Conservation (phyloP, 1,140 invertebrate species). For the Parasteatoda tepidariorum region DNA sequence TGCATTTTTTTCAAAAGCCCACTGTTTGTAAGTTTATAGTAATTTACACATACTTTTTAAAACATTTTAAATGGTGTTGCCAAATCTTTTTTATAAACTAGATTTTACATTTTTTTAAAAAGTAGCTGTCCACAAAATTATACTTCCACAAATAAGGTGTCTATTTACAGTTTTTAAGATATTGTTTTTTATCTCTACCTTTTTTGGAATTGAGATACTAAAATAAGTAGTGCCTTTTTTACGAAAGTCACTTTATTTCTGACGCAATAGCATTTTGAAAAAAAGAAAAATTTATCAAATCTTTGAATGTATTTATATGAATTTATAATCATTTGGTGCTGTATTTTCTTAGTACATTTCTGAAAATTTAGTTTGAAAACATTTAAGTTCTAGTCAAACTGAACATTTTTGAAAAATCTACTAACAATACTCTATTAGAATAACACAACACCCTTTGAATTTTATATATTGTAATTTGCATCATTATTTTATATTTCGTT, state of each 20-base stretch:
- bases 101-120: conserved; percentile 43
- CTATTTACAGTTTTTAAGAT: conserved; percentile 26
- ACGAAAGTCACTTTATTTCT: conserved; percentile 11
- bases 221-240: conserved; percentile 54
- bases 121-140: background rate
- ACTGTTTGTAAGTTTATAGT: background rate
- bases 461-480: conserved; percentile 37
- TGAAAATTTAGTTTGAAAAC: background rate
- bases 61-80: conserved; percentile 29
- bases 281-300: conserved; percentile 6
- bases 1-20: background rate
- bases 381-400: conserved; percentile 21
- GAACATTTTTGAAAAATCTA: background rate
- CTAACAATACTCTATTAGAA: background rate
- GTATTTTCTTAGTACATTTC: conserved; percentile 8
- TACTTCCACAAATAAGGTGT: conserved; percentile 12
- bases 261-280: background rate
- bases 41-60: conserved; percentile 8
- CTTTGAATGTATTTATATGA: conserved; percentile 26
- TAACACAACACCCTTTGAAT: conserved; percentile 23
- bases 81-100: conserved; percentile 43
- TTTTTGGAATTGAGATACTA: conserved; percentile 16
- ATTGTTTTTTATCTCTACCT: conserved; percentile 1
- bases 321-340: conserved; percentile 28
- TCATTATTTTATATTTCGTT: conserved; percentile 47